Evolutionary conservation across 2,113 vertebrate genomes (phyloP).

Genomic region (Asarcornis scutulata): DNA sequence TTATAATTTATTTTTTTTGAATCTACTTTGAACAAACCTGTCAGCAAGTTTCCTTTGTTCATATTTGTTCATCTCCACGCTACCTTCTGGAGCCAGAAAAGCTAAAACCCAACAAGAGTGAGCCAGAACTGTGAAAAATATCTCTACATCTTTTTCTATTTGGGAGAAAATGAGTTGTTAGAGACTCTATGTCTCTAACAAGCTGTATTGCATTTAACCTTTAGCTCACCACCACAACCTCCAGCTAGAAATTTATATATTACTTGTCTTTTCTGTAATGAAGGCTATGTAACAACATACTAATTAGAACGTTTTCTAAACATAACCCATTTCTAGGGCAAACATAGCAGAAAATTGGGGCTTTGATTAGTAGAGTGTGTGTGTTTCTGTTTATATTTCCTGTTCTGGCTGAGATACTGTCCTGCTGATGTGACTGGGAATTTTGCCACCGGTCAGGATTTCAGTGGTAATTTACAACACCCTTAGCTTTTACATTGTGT

Average conservation of each 20-base stretch:
- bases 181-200: not conserved
- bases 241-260: not conserved
- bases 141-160: not conserved
- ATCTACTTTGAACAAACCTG: not conserved
- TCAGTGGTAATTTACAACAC: not conserved
- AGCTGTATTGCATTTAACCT: not conserved
- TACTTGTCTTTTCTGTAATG: not conserved
- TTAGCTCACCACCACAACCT: not conserved
- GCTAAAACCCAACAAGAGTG: not conserved
- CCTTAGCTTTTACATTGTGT: not conserved
- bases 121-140: constrained; percentile 23
- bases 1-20: not conserved
- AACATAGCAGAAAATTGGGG: not conserved
- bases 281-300: not conserved
- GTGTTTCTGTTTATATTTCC: not conserved
- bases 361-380: not conserved
- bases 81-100: not conserved
- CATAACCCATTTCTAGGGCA: not conserved
- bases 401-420: not conserved
- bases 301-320: not conserved
- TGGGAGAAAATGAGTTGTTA: not conserved
- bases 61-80: not conserved
- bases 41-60: not conserved
- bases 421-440: not conserved
- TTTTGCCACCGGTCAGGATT: not conserved